These are phyloP conservation scores for Phrynocephalus guinanensis DNA, from an alignment of 2,797 vertebrate species.

Conservation along the genomic window DNA sequence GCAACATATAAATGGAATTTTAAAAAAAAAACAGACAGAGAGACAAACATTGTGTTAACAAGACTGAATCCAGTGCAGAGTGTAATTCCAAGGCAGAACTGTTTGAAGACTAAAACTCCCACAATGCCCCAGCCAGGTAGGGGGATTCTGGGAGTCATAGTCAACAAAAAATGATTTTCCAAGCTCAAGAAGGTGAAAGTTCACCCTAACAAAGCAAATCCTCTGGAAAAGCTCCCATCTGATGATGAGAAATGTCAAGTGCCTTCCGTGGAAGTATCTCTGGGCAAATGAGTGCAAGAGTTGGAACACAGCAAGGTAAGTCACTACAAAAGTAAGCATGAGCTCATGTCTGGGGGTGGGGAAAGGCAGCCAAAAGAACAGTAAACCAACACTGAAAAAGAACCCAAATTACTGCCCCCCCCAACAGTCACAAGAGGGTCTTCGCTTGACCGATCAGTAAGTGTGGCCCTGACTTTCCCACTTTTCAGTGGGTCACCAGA, in stretches of 20 bases:
- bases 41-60: too few species aligned
- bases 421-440: conserved; percentile 42
- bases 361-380: conserved; percentile 59
- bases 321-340: conserved; percentile 57
- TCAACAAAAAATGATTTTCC: background rate
- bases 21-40: too few species aligned
- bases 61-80: background rate
- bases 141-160: background rate
- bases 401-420: conserved; percentile 63
- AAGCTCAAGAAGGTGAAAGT: background rate
- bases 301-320: conserved; percentile 50
- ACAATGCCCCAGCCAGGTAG: too few species aligned
- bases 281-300: conserved; percentile 54
- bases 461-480: background rate
- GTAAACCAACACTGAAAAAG: conserved; percentile 78
- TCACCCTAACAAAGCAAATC: background rate
- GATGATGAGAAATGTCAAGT: conserved; percentile 1
- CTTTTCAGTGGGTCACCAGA: background rate
- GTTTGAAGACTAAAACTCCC: too few species aligned
- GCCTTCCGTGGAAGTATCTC: conserved; percentile 28
- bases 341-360: conserved; percentile 73
- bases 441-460: conserved; percentile 31
- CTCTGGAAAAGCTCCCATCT: fast-evolving
- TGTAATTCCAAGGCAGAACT: background rate
- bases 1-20: too few species aligned